These are phyloP conservation scores for Plusia festucae DNA, from an alignment of 2,888 invertebrate genomes.

Conservation along the genomic window DNA sequence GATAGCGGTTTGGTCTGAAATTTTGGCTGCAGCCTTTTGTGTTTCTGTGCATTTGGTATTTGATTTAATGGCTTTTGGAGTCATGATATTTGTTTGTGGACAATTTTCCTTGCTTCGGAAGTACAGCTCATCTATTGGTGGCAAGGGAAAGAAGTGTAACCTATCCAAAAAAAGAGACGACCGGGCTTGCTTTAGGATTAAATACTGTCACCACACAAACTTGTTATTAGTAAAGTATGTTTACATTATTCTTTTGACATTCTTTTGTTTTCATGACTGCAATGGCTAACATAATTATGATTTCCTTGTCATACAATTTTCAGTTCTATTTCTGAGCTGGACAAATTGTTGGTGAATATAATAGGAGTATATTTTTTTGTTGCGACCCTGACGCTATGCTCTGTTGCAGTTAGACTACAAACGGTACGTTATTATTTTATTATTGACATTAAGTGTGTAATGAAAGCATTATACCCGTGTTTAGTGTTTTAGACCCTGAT, in stretches of 20 bases:
- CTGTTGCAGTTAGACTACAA: slow-evolving; percentile 75
- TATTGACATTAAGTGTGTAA: no score
- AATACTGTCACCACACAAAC: slow-evolving; percentile 70
- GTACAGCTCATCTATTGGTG: slow-evolving; percentile 72
- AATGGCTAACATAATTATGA: background rate
- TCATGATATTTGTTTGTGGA: slow-evolving; percentile 79
- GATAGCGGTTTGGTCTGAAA: slow-evolving; percentile 66
- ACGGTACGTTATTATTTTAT: slow-evolving; percentile 63
- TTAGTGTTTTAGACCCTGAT: no score
- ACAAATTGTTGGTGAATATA: slow-evolving; percentile 66
- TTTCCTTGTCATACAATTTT: slow-evolving; percentile 43
- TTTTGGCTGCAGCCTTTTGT: slow-evolving; percentile 69
- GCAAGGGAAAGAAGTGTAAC: slow-evolving; percentile 60
- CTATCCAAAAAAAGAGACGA: slow-evolving; percentile 65
- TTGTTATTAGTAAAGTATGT: slow-evolving; percentile 71
- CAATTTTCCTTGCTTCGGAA: slow-evolving; percentile 71
- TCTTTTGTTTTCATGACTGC: no score
- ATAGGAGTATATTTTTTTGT: slow-evolving; percentile 78
- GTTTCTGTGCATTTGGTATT: slow-evolving; percentile 74
- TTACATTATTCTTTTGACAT: slow-evolving; percentile 7
- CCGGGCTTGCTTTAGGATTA: slow-evolving; percentile 73
- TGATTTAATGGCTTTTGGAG: slow-evolving; percentile 72
- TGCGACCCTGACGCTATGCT: slow-evolving; percentile 76
- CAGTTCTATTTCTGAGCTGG: slow-evolving; percentile 69
- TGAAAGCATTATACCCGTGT: background rate